Evolutionary conservation across 53 echinoderm and acorn worm genomes (phyloP).

Genomic region (Astropecten irregularis): DNA sequence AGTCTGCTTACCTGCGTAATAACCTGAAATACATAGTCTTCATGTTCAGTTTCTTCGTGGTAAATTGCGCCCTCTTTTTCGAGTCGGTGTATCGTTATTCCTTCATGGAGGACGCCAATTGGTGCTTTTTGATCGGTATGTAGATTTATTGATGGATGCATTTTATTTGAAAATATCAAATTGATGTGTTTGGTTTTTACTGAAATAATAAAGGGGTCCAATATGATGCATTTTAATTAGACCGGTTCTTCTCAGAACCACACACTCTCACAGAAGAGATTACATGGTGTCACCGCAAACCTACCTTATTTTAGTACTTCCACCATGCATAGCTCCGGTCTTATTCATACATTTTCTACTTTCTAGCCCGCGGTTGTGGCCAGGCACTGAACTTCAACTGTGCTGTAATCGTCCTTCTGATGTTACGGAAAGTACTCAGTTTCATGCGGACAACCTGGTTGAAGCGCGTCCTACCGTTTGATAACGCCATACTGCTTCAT

Average conservation of each 20-base stretch:
- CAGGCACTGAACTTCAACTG: slow-evolving; percentile 73
- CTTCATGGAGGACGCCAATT: neutral
- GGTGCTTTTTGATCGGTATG: slow-evolving; percentile 42
- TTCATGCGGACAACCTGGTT: slow-evolving; percentile 52
- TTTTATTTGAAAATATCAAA: too few species aligned
- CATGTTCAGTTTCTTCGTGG: neutral
- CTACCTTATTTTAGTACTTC: too few species aligned
- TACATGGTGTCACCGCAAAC: too few species aligned
- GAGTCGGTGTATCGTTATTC: neutral
- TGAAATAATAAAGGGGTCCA: too few species aligned
- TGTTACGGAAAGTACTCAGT: slow-evolving; percentile 67
- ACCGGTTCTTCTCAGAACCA: too few species aligned
- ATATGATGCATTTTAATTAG: too few species aligned
- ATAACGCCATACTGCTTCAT: slow-evolving; percentile 65
- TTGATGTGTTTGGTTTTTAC: too few species aligned
- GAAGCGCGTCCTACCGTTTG: slow-evolving; percentile 50
- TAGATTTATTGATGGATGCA: too few species aligned
- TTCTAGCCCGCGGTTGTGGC: slow-evolving; percentile 77
- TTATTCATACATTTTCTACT: too few species aligned
- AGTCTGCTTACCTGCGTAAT: slow-evolving; percentile 15
- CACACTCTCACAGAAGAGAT: too few species aligned
- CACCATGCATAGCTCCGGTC: too few species aligned
- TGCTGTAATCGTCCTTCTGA: slow-evolving; percentile 57
- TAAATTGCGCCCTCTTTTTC: slow-evolving; percentile 16
- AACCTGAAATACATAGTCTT: slow-evolving; percentile 15